Base-by-base conservation (phyloP, 1,140 invertebrate genomes). In the Mizuhopecten yessoensis region DNA sequence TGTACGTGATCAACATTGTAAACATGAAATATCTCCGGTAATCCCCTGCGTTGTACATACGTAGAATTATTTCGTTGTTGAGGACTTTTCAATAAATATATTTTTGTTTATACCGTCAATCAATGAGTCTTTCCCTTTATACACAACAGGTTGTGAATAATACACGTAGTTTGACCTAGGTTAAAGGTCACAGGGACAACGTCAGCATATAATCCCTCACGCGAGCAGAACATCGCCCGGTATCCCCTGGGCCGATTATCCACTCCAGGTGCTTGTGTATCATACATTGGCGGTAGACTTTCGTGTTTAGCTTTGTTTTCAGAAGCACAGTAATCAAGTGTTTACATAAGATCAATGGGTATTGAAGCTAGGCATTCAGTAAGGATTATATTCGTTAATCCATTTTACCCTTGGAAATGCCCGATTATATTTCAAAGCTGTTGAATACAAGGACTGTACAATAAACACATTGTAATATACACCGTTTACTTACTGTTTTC, bases 331-430 rank as follows among this genome's bases (percentile, higher is more conserved):
- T 75, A 75, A 75, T 75, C 57, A 23, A 75, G 23, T 75, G 57
- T 75, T 75, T 75, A n/a, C 29, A 5, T 75, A 75, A 75, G 57
- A 75, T 75, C 57, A 75, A 75, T 75, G 57, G n/a, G 57, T 75
- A 75, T 75, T 75, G 57, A 75, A 17, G 23, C 57, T 1, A 17
- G 57, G 57, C 29, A 75, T 75, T 75, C 57, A 75, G 7, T n/a
- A 5, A 75, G 57, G 9, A 29, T 75, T 75, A 75, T 29, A 75
- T 5, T 17, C 17, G n/a, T 0, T 75, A 75, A 75, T 75, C 57
- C 57, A 45, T 75, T 75, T 75, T n/a, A n/a, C 45, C 45, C 3
- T 49, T 10, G 45, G 45, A 20, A 9, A 23, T 75, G 29, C n/a
- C 57, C 57, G 57, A 75, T 75, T 75, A 29, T 75, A 45, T 20